phyloP scores from a whole-genome alignment of 2,113 vertebrate species.

The Vimba vimba region DNA sequence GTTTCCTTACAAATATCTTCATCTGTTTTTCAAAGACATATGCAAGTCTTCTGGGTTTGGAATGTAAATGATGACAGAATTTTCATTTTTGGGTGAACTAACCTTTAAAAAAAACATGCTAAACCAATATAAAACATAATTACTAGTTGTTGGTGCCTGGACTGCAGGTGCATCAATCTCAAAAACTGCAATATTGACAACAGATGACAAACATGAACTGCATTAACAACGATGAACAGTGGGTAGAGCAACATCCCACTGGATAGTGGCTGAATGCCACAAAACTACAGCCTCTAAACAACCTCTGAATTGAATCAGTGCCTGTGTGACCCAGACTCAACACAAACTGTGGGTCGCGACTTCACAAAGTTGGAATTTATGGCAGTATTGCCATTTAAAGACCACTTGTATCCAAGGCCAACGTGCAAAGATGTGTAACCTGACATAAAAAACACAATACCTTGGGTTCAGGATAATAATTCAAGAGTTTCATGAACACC shows the following conservation, averaged over 20 bases:
- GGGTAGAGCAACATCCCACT: not conserved
- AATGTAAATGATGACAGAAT: not conserved
- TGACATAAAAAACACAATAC: not conserved
- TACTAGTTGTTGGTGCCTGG: too few relatives aligned
- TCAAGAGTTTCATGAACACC: not conserved
- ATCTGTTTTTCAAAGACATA: not conserved
- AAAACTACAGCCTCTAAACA: not conserved
- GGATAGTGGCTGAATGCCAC: not conserved
- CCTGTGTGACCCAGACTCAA: not conserved
- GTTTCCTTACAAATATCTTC: not conserved
- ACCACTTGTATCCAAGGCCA: conserved; percentile 22
- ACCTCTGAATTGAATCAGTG: not conserved
- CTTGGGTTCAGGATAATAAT: conserved; percentile 11
- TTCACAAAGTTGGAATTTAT: conserved; percentile 12
- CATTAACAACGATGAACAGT: not conserved
- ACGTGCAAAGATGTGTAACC: not conserved
- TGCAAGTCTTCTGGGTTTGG: not conserved
- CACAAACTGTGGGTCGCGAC: not conserved
- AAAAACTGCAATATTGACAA: not conserved
- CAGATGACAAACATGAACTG: not conserved
- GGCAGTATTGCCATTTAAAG: conserved; percentile 30
- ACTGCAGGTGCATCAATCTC: too few relatives aligned
- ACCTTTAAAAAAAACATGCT: not conserved
- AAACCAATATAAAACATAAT: not conserved
- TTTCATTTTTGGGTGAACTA: too few relatives aligned